phyloP scores from a whole-genome alignment of 37 sponge, comb jelly and placozoan genomes.

The Ianthella basta region DNA sequence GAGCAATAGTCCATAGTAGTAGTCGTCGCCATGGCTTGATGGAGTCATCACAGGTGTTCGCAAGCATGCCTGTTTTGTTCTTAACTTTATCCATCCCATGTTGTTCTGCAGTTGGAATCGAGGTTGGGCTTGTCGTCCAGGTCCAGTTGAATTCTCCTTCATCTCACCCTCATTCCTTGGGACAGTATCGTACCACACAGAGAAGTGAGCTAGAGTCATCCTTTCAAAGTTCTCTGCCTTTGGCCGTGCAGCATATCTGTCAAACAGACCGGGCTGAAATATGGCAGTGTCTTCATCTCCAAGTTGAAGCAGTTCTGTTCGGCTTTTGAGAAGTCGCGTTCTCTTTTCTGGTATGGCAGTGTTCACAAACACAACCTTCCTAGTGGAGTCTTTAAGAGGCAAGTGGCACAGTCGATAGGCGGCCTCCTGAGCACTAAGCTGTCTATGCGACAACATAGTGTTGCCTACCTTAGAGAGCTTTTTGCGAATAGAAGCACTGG shows the following conservation, averaged over 20 bases:
- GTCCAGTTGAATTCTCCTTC: no score
- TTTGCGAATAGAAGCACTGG: background rate
- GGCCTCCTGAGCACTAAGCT: background rate
- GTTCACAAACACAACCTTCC: background rate
- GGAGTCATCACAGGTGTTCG: background rate
- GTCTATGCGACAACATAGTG: background rate
- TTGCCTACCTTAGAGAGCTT: background rate
- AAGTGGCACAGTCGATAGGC: background rate
- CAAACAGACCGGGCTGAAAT: background rate
- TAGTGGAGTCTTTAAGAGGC: background rate
- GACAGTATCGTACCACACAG: background rate
- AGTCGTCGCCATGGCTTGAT: background rate
- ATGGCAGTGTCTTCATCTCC: background rate
- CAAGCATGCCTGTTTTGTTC: background rate
- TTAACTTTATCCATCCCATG: background rate
- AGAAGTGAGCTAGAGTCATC: background rate
- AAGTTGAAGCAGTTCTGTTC: background rate
- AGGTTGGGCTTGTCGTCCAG: background rate
- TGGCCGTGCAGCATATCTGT: constrained; percentile 21
- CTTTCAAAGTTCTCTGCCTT: background rate
- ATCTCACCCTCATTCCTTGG: background rate
- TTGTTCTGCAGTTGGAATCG: background rate
- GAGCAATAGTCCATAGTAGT: background rate
- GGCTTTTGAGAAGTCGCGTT: background rate
- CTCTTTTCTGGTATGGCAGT: background rate